phyloP scores from a whole-genome alignment of 2,113 vertebrate species.

The Pteruthius melanotis region DNA sequence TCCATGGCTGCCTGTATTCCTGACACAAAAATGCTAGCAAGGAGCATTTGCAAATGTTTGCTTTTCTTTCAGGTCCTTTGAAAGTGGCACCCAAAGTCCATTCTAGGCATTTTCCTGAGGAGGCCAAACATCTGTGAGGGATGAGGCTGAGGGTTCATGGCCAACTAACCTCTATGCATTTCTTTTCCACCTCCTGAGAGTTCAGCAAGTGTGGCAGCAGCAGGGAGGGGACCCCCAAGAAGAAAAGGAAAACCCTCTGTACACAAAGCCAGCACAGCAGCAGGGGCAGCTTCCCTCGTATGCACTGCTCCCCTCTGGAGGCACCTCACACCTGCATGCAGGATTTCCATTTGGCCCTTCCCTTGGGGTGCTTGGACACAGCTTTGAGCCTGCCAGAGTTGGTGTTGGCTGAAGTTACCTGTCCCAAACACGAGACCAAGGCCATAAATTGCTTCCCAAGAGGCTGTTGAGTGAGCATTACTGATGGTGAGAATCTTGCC shows the following conservation, averaged over 20 bases:
- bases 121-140: not conserved
- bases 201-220: fast-evolving
- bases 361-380: not conserved
- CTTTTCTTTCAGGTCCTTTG: not conserved
- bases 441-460: not conserved
- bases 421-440: not conserved
- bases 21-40: fast-evolving
- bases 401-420: not conserved
- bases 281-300: not conserved
- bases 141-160: not conserved
- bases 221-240: fast-evolving
- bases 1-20: not conserved
- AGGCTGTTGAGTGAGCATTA: not conserved
- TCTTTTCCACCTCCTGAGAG: not conserved
- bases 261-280: not conserved
- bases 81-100: not conserved
- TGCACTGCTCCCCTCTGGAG: not conserved
- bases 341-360: not conserved
- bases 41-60: not conserved
- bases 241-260: not conserved
- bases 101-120: not conserved
- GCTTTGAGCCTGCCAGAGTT: not conserved
- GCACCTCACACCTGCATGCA: too few species aligned
- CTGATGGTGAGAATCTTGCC: not conserved
- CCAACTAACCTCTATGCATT: fast-evolving